phyloP scores from a whole-genome alignment of 2,888 invertebrate species.

The Thelaira solivaga region DNA sequence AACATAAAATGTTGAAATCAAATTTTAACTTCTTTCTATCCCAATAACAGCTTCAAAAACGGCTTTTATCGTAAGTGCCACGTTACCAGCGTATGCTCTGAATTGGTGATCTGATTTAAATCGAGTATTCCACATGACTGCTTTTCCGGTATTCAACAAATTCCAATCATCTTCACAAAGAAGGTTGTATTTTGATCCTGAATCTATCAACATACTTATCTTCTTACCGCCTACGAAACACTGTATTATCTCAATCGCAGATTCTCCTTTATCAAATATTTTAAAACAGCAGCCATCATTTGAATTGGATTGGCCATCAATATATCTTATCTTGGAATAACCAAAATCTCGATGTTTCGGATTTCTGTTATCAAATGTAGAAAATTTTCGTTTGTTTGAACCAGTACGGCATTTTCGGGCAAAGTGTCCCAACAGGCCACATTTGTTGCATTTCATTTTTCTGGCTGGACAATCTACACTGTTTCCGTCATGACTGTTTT shows the following conservation, averaged over 20 bases:
- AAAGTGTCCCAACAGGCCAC: constrained; percentile 2
- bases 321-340: background rate
- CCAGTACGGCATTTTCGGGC: background rate
- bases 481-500: background rate
- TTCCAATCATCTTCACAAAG: constrained; percentile 16
- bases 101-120: background rate
- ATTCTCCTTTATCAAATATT: too few relatives aligned
- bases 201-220: background rate
- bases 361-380: background rate
- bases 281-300: too few relatives aligned
- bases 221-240: background rate
- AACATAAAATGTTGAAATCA: constrained; percentile 35
- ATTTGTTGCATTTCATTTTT: constrained; percentile 9
- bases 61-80: background rate
- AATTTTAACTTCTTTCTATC: constrained; percentile 20
- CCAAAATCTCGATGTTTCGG: background rate
- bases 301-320: constrained; percentile 7
- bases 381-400: background rate
- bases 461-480: background rate
- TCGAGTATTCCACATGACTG: constrained; percentile 13
- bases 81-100: background rate
- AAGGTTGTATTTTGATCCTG: background rate
- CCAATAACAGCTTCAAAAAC: background rate
- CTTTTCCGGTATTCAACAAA: background rate
- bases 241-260: background rate